phyloP scores from a whole-genome alignment of 2,113 vertebrate species.

The Chrysemys picta region DNA sequence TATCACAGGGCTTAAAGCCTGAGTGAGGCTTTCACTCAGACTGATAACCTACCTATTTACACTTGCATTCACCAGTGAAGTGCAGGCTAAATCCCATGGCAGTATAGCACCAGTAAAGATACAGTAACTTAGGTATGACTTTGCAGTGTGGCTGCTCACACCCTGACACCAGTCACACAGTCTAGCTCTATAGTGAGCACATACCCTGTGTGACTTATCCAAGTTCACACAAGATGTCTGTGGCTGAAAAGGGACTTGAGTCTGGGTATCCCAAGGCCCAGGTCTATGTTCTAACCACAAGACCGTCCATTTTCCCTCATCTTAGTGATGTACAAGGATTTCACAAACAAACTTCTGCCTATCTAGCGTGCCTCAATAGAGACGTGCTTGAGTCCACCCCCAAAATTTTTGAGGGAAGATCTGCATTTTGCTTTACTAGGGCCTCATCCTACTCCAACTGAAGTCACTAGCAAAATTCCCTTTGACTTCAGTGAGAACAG shows the following conservation, averaged over 20 bases:
- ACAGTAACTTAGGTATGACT: neutral
- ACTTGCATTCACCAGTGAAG: neutral
- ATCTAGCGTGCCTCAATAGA: neutral
- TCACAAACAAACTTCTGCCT: neutral
- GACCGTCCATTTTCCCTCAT: neutral
- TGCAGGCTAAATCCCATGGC: neutral
- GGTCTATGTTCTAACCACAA: neutral
- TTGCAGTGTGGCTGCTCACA: neutral
- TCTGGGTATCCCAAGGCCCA: neutral
- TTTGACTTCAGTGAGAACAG: neutral
- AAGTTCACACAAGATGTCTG: neutral
- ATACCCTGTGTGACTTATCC: neutral
- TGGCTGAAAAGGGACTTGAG: neutral
- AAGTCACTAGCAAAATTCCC: neutral
- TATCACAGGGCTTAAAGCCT: neutral
- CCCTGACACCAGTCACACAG: neutral
- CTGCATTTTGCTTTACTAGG: neutral
- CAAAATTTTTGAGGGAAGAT: neutral
- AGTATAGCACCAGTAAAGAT: neutral
- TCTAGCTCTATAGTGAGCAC: neutral
- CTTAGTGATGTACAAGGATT: neutral
- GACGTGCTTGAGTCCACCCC: rapidly evolving
- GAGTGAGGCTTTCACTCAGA: neutral
- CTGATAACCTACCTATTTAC: neutral
- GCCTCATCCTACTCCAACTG: rapidly evolving